phyloP scores from a whole-genome alignment of 2,888 invertebrate species.

The Volucella inflata region DNA sequence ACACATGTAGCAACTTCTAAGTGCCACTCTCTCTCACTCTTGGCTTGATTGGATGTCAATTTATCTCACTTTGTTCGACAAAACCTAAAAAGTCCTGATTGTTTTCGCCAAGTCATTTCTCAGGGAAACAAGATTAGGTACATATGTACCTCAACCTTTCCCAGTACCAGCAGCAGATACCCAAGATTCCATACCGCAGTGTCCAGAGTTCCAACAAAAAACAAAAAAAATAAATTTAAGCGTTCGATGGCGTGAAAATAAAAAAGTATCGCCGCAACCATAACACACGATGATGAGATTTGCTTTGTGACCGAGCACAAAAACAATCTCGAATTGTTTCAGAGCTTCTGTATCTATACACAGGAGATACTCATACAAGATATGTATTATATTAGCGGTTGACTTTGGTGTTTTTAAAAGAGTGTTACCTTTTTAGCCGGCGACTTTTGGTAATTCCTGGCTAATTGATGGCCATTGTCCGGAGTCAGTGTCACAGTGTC shows the following conservation, averaged over 20 bases:
- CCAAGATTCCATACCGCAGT: no score
- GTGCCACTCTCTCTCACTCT: conserved; percentile 31
- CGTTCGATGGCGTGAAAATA: background rate
- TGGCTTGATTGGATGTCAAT: background rate
- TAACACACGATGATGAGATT: background rate
- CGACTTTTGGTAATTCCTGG: conserved; percentile 15
- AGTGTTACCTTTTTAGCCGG: background rate
- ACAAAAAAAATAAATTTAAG: conserved; percentile 2
- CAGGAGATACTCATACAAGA: background rate
- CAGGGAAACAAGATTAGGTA: no score
- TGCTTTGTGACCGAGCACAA: conserved; percentile 36
- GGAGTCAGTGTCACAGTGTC: background rate
- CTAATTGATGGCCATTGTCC: conserved; percentile 43
- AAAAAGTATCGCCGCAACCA: background rate
- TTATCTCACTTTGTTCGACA: conserved; percentile 6
- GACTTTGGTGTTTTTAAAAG: no score
- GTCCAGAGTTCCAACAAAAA: background rate
- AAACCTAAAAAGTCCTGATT: conserved; percentile 3
- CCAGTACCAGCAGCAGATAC: no score
- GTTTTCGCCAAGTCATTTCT: conserved; percentile 12
- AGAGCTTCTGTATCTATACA: background rate
- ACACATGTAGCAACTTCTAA: background rate
- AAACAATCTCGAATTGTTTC: conserved; percentile 40
- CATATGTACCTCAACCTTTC: no score
- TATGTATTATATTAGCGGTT: background rate